A percentile compares a stretch with the other conserved stretches of the same genome.
Evolutionary conservation across 2,888 invertebrate species (phyloP).

Genomic region (Himalopsyche japonica): DNA sequence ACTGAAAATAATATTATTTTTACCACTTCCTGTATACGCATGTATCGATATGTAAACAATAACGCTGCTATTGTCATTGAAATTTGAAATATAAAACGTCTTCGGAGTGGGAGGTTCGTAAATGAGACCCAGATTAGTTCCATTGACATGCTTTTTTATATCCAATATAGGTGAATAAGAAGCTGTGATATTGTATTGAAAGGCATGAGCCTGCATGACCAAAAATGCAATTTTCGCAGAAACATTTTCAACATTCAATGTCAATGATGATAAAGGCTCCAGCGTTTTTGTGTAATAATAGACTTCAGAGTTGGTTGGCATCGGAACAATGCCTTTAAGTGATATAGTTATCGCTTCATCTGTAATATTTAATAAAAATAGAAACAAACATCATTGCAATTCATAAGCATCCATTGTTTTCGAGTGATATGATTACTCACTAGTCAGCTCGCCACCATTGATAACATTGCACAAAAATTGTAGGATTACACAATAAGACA

Average conservation of each 20-base stretch:
- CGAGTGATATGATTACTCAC: background rate
- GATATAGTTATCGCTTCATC: conserved; percentile 43
- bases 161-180: conserved; percentile 51
- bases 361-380: background rate
- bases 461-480: background rate
- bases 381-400: too few relatives aligned
- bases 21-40: conserved; percentile 57
- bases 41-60: conserved; percentile 57
- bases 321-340: conserved; percentile 46
- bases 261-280: conserved; percentile 46
- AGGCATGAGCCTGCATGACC: conserved; percentile 68
- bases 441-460: background rate
- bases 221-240: conserved; percentile 58
- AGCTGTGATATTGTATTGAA: conserved; percentile 60
- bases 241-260: conserved; percentile 53
- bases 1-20: background rate
- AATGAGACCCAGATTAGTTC: conserved; percentile 66
- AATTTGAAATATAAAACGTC: conserved; percentile 49
- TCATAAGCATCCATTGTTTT: too few relatives aligned
- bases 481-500: background rate
- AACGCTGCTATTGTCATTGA: conserved; percentile 47
- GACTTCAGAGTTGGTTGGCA: conserved; percentile 47
- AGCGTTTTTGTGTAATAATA: conserved; percentile 47
- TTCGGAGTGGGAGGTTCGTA: conserved; percentile 46
- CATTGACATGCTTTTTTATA: conserved; percentile 52